Evolutionary conservation across 2,888 invertebrate genomes (phyloP).

Genomic region (Steinernema scapterisci): DNA sequence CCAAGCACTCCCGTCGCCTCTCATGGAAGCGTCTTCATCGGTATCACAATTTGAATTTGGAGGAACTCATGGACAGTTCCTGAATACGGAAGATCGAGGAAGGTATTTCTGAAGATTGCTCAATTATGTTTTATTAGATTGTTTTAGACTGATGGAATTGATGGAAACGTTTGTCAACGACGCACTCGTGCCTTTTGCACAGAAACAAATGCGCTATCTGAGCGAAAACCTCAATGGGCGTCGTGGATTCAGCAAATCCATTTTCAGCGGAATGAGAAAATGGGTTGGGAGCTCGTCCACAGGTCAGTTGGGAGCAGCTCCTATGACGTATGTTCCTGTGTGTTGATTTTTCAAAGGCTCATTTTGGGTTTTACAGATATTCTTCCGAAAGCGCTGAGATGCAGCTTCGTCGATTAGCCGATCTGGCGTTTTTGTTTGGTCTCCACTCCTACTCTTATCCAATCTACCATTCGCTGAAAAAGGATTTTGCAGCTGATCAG

Average conservation of each 20-base stretch:
- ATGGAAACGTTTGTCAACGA: conserved; percentile 44
- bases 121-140: background rate
- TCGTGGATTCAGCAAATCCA: conserved; percentile 87
- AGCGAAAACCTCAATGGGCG: conserved; percentile 70
- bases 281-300: conserved; percentile 75
- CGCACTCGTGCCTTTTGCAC: conserved; percentile 80
- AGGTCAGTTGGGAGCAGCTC: conserved; percentile 11
- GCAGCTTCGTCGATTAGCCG: conserved; percentile 88
- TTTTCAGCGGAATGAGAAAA: conserved; percentile 85
- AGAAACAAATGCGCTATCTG: conserved; percentile 79
- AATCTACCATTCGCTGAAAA: conserved; percentile 90
- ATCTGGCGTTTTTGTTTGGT: conserved; percentile 88
- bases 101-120: background rate
- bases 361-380: conserved; percentile 57
- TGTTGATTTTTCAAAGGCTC: background rate
- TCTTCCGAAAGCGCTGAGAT: conserved; percentile 78
- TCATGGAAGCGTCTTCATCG: background rate
- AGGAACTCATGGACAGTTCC: background rate
- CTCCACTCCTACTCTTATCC: conserved; percentile 71
- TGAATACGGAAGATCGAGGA: conserved; percentile 5
- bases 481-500: conserved; percentile 93
- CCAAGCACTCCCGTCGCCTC: conserved; percentile 9
- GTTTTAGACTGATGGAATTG: conserved; percentile 22
- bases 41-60: background rate
- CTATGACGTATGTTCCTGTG: conserved; percentile 18